Evolutionary conservation across 1,140 invertebrate genomes (phyloP).

Genomic region (Latrodectus geometricus): DNA sequence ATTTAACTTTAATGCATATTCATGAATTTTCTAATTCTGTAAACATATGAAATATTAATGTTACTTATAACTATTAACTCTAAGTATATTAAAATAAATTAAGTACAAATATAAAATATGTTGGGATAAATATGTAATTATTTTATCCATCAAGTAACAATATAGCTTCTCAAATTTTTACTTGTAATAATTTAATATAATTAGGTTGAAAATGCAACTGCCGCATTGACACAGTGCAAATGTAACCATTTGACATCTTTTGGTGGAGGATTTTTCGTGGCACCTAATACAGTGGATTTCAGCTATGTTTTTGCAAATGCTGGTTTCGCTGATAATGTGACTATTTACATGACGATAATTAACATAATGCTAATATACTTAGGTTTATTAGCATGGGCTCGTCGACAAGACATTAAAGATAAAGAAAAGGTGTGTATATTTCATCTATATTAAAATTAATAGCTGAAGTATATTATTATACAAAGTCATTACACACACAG

Average conservation of each 20-base stretch:
- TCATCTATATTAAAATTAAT: not conserved
- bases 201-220: constrained; percentile 65
- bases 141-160: too few relatives aligned
- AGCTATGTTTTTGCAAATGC: constrained; percentile 72
- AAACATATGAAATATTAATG: too few relatives aligned
- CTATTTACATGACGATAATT: constrained; percentile 73
- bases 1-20: too few relatives aligned
- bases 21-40: too few relatives aligned
- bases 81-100: too few relatives aligned
- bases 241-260: constrained; percentile 74
- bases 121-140: too few relatives aligned
- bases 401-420: constrained; percentile 71
- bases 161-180: too few relatives aligned
- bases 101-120: too few relatives aligned
- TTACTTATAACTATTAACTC: too few relatives aligned
- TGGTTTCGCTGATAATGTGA: constrained; percentile 73
- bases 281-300: constrained; percentile 74
- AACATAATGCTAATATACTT: constrained; percentile 71
- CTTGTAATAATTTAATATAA: not conserved
- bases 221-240: constrained; percentile 69
- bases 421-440: constrained; percentile 67
- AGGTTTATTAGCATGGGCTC: constrained; percentile 70
- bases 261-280: constrained; percentile 72
- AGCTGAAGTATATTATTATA: too few relatives aligned
- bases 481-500: too few relatives aligned